Percentiles rank a stretch among this genome's conserved stretches.
Conservation (phyloP, 2,797 vertebrate genomes). For the Sebastes miniatus region DNA sequence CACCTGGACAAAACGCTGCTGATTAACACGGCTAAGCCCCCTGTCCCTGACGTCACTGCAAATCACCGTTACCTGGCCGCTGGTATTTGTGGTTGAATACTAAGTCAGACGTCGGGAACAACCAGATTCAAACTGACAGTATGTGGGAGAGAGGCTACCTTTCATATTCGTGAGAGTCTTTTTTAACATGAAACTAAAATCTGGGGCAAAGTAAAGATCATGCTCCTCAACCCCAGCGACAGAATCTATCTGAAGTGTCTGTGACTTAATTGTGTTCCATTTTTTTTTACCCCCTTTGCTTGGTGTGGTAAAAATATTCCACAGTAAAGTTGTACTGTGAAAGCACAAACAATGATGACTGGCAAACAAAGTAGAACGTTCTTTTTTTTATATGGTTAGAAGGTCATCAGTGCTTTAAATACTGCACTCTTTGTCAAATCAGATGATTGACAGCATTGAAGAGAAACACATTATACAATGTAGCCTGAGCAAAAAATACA, state of each 20-base stretch:
- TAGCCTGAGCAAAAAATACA: background rate
- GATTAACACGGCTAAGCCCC: conserved; percentile 61
- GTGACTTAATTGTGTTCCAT: background rate
- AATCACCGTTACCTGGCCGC: conserved; percentile 69
- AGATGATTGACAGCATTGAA: background rate
- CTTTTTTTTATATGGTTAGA: background rate
- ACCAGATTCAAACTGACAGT: conserved; percentile 58
- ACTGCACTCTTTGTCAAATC: background rate
- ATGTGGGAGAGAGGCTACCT: conserved; percentile 40
- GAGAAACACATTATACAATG: background rate
- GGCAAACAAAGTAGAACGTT: background rate
- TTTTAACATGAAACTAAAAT: conserved; percentile 51
- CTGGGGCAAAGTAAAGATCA: conserved; percentile 57
- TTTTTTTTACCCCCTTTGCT: background rate
- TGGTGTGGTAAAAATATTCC: background rate
- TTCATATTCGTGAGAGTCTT: conserved; percentile 40
- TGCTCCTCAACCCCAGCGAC: conserved; percentile 13
- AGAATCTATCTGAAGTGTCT: conserved; percentile 44
- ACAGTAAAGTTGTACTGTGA: background rate
- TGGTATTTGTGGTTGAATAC: conserved; percentile 66
- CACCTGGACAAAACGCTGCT: conserved; percentile 62
- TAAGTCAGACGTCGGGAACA: conserved; percentile 46
- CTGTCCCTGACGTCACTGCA: conserved; percentile 54
- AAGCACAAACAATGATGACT: background rate
- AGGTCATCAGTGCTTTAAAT: conserved; percentile 1